Conservation (phyloP, 1,140 invertebrate species). For the Drosophila subobscura region DNA sequence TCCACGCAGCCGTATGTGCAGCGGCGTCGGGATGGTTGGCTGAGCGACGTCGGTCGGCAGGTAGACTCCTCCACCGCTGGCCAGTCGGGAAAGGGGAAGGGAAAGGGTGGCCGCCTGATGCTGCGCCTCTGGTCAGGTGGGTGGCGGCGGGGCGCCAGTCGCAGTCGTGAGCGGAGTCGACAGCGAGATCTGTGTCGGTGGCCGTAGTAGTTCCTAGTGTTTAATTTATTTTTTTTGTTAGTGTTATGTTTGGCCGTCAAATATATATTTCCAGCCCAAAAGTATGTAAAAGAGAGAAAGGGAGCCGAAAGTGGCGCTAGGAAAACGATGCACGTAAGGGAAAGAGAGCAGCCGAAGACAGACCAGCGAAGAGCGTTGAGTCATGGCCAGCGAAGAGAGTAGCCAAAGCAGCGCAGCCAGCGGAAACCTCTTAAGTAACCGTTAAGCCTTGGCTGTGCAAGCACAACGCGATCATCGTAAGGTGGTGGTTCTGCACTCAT, state of each 20-base stretch:
- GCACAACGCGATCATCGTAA: too few species aligned
- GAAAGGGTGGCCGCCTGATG: background rate
- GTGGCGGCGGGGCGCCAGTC: conserved; percentile 16
- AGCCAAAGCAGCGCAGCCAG: too few species aligned
- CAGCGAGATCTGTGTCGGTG: conserved; percentile 2
- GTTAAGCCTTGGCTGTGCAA: too few species aligned
- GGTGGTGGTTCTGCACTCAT: too few species aligned
- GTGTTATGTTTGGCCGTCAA: conserved; percentile 7
- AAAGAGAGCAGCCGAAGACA: too few species aligned
- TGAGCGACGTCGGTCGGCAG: conserved; percentile 27
- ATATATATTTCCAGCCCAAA: conserved; percentile 24
- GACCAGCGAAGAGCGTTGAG: too few species aligned
- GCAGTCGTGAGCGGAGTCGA: background rate
- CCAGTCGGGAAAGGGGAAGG: background rate
- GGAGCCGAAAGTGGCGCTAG: too few species aligned
- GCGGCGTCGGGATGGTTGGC: conserved; percentile 27
- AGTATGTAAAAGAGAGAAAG: conserved; percentile 3
- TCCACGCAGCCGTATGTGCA: conserved; percentile 67
- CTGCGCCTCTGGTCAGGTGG: conserved; percentile 30
- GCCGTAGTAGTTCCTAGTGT: conserved; percentile 16
- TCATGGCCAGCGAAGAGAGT: too few species aligned
- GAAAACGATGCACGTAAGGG: too few species aligned
- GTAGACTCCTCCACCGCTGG: background rate
- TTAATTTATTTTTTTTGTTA: conserved; percentile 22
- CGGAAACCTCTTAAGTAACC: too few species aligned